Evolutionary conservation across 2,888 invertebrate species (phyloP).

Genomic region (Drosophila mimetica): DNA sequence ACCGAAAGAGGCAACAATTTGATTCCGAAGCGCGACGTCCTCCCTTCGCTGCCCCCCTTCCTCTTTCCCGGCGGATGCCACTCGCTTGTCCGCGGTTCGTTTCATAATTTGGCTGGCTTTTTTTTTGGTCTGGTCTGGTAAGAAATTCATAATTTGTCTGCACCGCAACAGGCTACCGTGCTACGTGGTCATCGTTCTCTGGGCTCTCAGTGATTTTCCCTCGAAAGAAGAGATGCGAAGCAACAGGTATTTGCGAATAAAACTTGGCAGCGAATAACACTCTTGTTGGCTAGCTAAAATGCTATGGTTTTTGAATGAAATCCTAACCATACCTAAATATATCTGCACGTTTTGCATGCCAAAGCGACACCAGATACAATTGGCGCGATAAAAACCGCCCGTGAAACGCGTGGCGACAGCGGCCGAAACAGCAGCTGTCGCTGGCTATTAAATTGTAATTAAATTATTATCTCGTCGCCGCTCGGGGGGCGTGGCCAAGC

Average conservation of each 20-base stretch:
- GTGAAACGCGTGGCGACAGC: conserved; percentile 45
- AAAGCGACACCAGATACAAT: conserved; percentile 14
- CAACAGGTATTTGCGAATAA: conserved; percentile 41
- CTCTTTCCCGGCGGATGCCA: conserved; percentile 27
- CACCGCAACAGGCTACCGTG: conserved; percentile 55
- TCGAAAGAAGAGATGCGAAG: not conserved
- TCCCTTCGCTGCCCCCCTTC: not conserved
- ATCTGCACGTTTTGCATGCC: conserved; percentile 40
- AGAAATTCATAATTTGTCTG: conserved; percentile 65
- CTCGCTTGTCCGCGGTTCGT: conserved; percentile 40
- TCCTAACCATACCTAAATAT: conserved; percentile 21
- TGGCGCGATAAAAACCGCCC: conserved; percentile 27
- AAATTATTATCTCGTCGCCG: conserved; percentile 64
- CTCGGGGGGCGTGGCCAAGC: conserved; percentile 37
- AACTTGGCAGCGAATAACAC: conserved; percentile 27
- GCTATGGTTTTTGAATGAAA: conserved; percentile 15
- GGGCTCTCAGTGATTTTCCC: conserved; percentile 2
- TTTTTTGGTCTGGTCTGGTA: conserved; percentile 19
- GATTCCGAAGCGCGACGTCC: conserved; percentile 28
- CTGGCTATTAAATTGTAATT: conserved; percentile 67
- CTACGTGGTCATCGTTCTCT: conserved; percentile 50
- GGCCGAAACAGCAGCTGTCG: conserved; percentile 32
- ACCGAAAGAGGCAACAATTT: conserved; percentile 45
- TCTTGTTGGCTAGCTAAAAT: not conserved
- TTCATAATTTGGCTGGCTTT: conserved; percentile 55